Conservation (phyloP, 2,888 invertebrate species). For the Melinopterus prodromus region DNA sequence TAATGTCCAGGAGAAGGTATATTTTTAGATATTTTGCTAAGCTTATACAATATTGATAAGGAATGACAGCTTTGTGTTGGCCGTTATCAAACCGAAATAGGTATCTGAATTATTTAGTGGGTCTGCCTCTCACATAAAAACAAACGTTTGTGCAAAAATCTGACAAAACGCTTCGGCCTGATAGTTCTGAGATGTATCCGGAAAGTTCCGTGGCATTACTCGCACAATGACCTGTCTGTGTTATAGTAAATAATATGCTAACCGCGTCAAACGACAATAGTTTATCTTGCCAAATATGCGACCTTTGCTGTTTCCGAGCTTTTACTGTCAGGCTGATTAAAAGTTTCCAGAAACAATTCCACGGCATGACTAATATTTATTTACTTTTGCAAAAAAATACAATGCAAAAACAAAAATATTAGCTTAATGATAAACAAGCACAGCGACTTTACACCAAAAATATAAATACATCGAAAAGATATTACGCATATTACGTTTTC, state of each 20-base stretch:
- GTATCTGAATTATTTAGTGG: background rate
- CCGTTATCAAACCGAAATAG: background rate
- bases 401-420: no score
- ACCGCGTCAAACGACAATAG: background rate
- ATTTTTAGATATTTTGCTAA: background rate
- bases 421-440: no score
- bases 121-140: background rate
- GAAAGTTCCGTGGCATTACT: background rate
- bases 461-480: no score
- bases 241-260: background rate
- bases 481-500: no score
- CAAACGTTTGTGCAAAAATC: background rate
- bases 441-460: no score
- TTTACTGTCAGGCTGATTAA: background rate
- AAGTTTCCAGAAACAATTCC: background rate
- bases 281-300: background rate
- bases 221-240: background rate
- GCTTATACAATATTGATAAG: background rate
- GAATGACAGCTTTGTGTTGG: background rate
- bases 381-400: no score
- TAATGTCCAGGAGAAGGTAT: background rate
- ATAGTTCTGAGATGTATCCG: background rate
- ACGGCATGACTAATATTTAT: no score
- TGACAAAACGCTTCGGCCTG: background rate
- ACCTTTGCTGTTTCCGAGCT: background rate